A percentile compares a stretch with the other conserved stretches of the same genome.
phyloP scores from a whole-genome alignment of 2,888 invertebrate species.

The Myopa testacea region DNA sequence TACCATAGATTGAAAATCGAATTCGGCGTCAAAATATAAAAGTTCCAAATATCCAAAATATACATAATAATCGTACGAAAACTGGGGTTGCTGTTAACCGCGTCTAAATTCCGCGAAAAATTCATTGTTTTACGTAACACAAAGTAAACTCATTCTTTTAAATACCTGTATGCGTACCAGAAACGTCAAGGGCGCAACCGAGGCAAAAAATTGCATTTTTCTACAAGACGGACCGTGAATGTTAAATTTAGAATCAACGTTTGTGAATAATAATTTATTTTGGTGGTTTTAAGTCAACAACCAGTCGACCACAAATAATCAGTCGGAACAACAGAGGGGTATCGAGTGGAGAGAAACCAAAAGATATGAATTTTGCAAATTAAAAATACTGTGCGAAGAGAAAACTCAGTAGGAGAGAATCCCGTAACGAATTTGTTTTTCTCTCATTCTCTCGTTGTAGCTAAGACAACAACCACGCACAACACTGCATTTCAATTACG shows the following conservation, averaged over 20 bases:
- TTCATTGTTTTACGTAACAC: constrained; percentile 30
- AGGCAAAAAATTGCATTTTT: constrained; percentile 8
- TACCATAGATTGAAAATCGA: not conserved
- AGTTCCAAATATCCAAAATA: not conserved
- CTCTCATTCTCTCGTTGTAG: constrained; percentile 29
- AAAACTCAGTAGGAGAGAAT: not conserved
- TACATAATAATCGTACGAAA: no score
- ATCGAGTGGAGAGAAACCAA: not conserved
- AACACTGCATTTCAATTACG: not conserved
- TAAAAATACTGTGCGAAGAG: not conserved
- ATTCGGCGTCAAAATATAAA: not conserved
- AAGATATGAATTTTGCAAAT: not conserved
- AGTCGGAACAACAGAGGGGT: not conserved
- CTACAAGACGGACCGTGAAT: constrained; percentile 46
- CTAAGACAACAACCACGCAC: constrained; percentile 33
- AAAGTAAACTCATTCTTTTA: not conserved
- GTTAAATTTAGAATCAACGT: constrained; percentile 42
- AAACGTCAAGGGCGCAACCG: constrained; percentile 38
- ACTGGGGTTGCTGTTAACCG: not conserved
- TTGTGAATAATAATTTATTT: constrained; percentile 41
- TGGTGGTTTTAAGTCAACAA: constrained; percentile 37
- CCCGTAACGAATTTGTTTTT: not conserved
- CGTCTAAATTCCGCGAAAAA: not conserved
- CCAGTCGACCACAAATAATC: not conserved
- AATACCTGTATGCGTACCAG: not conserved